phyloP scores from a whole-genome alignment of 2,113 vertebrate genomes.

The Cochlearius cochlearius region DNA sequence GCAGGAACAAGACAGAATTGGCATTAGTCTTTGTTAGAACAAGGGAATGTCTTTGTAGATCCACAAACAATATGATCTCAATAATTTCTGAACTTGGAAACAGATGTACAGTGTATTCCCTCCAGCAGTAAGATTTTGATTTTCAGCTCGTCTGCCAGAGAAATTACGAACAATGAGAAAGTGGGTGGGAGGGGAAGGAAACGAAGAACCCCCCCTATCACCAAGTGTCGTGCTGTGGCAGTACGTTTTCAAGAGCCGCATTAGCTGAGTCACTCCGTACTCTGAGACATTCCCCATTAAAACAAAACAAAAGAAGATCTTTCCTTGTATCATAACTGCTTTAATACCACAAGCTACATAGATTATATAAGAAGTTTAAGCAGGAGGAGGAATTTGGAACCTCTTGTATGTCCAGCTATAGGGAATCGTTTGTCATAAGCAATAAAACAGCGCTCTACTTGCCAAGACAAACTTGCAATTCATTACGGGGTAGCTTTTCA shows the following conservation, averaged over 20 bases:
- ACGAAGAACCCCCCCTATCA: not conserved
- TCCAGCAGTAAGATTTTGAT: constrained; percentile 25
- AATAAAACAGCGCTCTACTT: not conserved
- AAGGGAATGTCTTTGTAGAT: constrained; percentile 40
- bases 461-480: not conserved
- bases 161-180: constrained; percentile 14
- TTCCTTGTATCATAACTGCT: not conserved
- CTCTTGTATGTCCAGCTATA: not conserved
- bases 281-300: not conserved
- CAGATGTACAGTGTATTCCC: not conserved
- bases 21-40: constrained; percentile 33
- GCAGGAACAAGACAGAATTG: constrained; percentile 13
- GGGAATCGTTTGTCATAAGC: not conserved
- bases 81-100: constrained; percentile 41
- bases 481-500: not conserved
- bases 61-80: constrained; percentile 19
- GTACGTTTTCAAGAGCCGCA: not conserved
- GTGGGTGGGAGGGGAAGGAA: not conserved
- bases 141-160: constrained; percentile 26
- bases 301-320: not conserved
- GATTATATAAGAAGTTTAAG: not conserved
- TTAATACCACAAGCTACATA: not conserved
- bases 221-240: not conserved
- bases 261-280: not conserved
- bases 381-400: not conserved